phyloP scores from a whole-genome alignment of 2,797 vertebrate species.

The Melanotaenia maccullochi region DNA sequence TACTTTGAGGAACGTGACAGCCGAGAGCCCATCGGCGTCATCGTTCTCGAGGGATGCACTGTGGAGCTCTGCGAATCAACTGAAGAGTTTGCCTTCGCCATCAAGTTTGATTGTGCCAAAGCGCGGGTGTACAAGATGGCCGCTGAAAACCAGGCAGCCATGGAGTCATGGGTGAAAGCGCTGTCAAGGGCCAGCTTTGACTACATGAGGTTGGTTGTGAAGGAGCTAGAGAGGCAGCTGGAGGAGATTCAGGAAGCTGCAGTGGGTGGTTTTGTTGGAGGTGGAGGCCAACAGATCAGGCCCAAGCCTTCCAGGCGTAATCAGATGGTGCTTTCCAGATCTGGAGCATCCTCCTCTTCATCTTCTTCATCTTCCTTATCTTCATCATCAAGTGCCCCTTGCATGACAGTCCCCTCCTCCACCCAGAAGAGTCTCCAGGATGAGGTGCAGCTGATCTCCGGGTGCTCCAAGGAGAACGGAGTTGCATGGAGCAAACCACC shows the following conservation, averaged over 20 bases:
- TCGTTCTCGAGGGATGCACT: conserved; percentile 94
- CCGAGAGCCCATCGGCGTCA: conserved; percentile 92
- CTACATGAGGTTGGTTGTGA: conserved; percentile 95
- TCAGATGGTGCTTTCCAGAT: conserved; percentile 52
- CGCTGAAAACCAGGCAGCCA: conserved; percentile 89
- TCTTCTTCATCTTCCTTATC: conserved; percentile 71
- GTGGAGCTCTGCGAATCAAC: conserved; percentile 94
- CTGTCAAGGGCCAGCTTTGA: conserved; percentile 94
- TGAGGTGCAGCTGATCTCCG: conserved; percentile 62
- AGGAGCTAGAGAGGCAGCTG: conserved; percentile 94
- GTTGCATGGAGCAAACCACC: conserved; percentile 85
- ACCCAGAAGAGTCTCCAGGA: conserved; percentile 57
- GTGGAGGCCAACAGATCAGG: conserved; percentile 26
- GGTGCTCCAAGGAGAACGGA: conserved; percentile 84
- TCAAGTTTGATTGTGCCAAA: conserved; percentile 88
- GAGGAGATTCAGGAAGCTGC: conserved; percentile 84
- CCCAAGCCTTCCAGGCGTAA: conserved; percentile 54
- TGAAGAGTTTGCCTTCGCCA: conserved; percentile 91
- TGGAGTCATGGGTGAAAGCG: conserved; percentile 98
- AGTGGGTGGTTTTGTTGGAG: background rate
- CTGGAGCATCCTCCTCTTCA: conserved; percentile 63
- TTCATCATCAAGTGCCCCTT: conserved; percentile 52
- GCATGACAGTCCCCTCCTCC: background rate
- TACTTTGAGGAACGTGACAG: conserved; percentile 94
- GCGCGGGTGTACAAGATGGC: conserved; percentile 92